Percentiles rank a stretch among this genome's conserved stretches.
These are phyloP conservation scores for Poecilobothrus nobilitatus DNA, from an alignment of 2,888 invertebrate species.

Conservation along the genomic window DNA sequence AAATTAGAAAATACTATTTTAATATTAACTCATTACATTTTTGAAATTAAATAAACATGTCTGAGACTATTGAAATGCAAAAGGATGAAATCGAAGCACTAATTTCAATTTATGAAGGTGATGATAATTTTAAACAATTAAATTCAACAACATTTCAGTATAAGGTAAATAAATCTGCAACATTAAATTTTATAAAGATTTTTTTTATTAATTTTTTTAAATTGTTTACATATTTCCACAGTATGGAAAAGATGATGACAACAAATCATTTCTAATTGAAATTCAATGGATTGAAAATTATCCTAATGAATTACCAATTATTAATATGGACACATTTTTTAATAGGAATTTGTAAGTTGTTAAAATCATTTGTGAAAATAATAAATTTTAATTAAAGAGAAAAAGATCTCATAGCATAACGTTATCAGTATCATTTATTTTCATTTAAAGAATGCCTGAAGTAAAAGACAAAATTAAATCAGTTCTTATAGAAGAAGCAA, in stretches of 20 bases:
- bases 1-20: no score
- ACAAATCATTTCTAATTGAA: conserved; percentile 78
- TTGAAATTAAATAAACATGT: conserved; percentile 41
- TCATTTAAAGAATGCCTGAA: conserved; percentile 49
- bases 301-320: conserved; percentile 69
- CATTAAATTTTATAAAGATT: background rate
- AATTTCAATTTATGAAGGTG: conserved; percentile 89
- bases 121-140: conserved; percentile 73
- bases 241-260: conserved; percentile 71
- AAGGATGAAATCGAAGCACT: conserved; percentile 85
- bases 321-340: conserved; percentile 86
- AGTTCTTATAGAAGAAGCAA: conserved; percentile 60
- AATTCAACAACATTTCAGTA: conserved; percentile 77
- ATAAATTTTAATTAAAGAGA: background rate
- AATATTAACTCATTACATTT: no score
- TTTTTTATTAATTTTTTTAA: conserved; percentile 11
- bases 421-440: conserved; percentile 7
- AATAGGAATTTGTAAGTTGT: conserved; percentile 83
- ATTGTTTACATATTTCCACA: conserved; percentile 35
- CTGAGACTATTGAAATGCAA: conserved; percentile 57
- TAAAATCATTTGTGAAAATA: background rate
- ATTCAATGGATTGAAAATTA: conserved; percentile 80
- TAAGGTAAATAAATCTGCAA: conserved; percentile 68
- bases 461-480: conserved; percentile 63
- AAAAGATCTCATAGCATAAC: background rate